phyloP scores from a whole-genome alignment of 1,140 invertebrate genomes.

The Leptinotarsa texana region DNA sequence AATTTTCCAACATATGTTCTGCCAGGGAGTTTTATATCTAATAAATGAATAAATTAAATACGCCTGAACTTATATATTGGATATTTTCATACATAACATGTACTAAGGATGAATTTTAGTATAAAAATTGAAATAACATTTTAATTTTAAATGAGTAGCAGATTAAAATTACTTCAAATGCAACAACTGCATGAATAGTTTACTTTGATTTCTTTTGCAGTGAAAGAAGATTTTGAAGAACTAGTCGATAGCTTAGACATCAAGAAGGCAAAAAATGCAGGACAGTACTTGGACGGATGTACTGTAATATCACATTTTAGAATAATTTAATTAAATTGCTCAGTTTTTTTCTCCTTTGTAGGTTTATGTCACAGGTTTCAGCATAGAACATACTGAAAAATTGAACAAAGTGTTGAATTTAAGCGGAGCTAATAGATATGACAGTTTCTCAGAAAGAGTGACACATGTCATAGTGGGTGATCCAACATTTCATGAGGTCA shows the following conservation, averaged over 20 bases:
- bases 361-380: constrained; percentile 72
- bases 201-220: neutral
- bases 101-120: too few species aligned
- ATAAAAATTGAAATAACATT: too few species aligned
- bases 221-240: constrained; percentile 17
- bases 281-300: constrained; percentile 82
- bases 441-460: constrained; percentile 72
- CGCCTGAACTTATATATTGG: too few species aligned
- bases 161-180: too few species aligned
- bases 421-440: constrained; percentile 79
- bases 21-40: too few species aligned
- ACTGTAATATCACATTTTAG: constrained; percentile 62
- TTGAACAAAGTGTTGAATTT: constrained; percentile 76
- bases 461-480: constrained; percentile 81
- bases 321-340: neutral
- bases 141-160: too few species aligned
- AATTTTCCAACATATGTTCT: too few species aligned
- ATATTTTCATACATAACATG: too few species aligned
- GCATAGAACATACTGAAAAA: constrained; percentile 68
- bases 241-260: constrained; percentile 60
- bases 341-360: constrained; percentile 42
- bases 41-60: too few species aligned
- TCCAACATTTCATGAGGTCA: constrained; percentile 57
- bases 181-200: too few species aligned
- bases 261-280: constrained; percentile 69